Percentiles rank a stretch among this genome's conserved stretches.
Conservation (phyloP, 2,888 invertebrate species). For the Apamea monoglypha region DNA sequence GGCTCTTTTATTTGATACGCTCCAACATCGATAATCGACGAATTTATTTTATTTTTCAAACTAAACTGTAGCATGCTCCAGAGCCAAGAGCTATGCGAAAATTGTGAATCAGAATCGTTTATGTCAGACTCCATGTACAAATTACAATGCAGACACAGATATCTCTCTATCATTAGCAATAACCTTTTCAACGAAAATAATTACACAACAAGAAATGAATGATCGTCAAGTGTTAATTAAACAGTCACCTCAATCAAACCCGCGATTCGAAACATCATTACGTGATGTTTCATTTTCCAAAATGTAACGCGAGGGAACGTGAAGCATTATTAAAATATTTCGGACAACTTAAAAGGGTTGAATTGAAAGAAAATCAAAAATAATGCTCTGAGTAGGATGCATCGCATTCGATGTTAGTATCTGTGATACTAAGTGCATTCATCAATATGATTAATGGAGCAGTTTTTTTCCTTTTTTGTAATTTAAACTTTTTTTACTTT, state of each 20-base stretch:
- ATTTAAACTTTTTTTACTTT: conserved; percentile 76
- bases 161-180: conserved; percentile 36
- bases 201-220: conserved; percentile 33
- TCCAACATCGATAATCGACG: conserved; percentile 62
- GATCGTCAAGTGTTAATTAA: conserved; percentile 48
- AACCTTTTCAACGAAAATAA: conserved; percentile 37
- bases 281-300: conserved; percentile 52
- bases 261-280: conserved; percentile 57
- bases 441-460: conserved; percentile 86
- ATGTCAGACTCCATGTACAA: conserved; percentile 8
- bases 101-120: conserved; percentile 13
- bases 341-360: conserved; percentile 73
- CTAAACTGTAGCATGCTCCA: conserved; percentile 17
- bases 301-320: conserved; percentile 32
- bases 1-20: conserved; percentile 71
- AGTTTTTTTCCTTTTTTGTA: conserved; percentile 77
- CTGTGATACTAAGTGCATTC: conserved; percentile 82
- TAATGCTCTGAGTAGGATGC: conserved; percentile 69
- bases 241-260: conserved; percentile 53
- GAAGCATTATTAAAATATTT: conserved; percentile 75
- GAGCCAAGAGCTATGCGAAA: conserved; percentile 20
- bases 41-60: conserved; percentile 42
- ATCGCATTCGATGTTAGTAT: conserved; percentile 73
- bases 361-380: conserved; percentile 76
- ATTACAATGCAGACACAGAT: conserved; percentile 20